Evolutionary conservation across 1,140 invertebrate genomes (phyloP), one percentile per base, ranked within the genome.

Genomic region (Sycophila sp.): DNA sequence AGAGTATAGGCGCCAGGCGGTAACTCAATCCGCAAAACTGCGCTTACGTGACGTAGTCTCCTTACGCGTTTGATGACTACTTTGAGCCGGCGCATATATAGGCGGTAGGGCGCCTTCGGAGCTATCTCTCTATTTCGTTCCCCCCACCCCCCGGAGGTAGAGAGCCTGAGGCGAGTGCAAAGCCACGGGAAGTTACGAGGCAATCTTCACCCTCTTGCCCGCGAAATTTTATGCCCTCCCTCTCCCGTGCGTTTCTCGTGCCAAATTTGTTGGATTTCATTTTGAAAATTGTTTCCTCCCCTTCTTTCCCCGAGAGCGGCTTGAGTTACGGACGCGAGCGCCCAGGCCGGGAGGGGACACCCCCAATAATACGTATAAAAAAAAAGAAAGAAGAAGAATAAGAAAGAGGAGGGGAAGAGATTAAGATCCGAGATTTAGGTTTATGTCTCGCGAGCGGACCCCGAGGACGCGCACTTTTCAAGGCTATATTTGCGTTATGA

Each of bases 231-330:
- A 66, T 42, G 64, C 38, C 51, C 51, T 55, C 49, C 24, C 38
- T 13, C 32, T 17, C 42, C 4, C 22, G 51, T 19, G 22, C 64
- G n/a, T 49, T 68, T 58, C 49, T 59, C 53, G 38, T 69, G 56
- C 66, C 66, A 69, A 69, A 69, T 62, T 69, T 56, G 66, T 69
- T 69, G 45, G 58, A 69, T 69, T 69, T 60, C 55, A 69, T 69
- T 69, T 69, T 60, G 56, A 60, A 60, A 69, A 69, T 69, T 60
- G 66, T 59, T 69, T 60, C 63, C 34, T 19, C 42, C n/a, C 2
- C 49, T 28, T 10, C 26, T 42, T n/a, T 32, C 28, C 26, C 3
- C 42, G 59, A 26, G 30, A 49, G 30, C n/a, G 17, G 55, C n/a
- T n/a, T n/a, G n/a, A n/a, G 38, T 58, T 58, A 58, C 26, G 49